phyloP scores from a whole-genome alignment of 1,140 invertebrate genomes.

The Drosophila bocki region DNA sequence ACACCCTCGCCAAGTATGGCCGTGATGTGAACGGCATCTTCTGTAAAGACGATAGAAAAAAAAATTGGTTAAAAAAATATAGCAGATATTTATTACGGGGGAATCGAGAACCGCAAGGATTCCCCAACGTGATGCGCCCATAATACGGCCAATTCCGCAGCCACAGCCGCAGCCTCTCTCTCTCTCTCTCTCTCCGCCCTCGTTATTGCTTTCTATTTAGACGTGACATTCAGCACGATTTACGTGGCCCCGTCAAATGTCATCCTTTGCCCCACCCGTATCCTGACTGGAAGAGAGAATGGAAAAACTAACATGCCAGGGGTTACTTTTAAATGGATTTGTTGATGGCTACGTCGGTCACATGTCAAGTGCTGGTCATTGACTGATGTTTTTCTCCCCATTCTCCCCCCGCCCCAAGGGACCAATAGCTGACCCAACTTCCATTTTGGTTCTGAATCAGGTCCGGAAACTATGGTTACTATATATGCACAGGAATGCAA shows the following conservation, averaged over 20 bases:
- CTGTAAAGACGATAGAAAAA: conserved; percentile 84
- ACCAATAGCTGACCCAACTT: conserved; percentile 25
- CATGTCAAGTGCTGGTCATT: conserved; percentile 74
- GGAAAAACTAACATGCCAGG: conserved; percentile 15
- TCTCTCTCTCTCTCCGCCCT: conserved; percentile 4
- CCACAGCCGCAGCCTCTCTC: conserved; percentile 22
- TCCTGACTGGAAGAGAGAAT: neutral
- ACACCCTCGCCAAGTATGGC: conserved; percentile 97
- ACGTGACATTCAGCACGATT: conserved; percentile 75
- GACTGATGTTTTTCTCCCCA: conserved; percentile 46
- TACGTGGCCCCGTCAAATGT: conserved; percentile 57
- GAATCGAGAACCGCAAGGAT: conserved; percentile 15
- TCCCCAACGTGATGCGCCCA: conserved; percentile 45
- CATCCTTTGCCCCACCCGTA: neutral
- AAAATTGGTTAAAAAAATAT: neutral
- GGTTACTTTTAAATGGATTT: conserved; percentile 72
- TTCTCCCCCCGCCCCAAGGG: conserved; percentile 1
- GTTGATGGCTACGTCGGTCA: conserved; percentile 72
- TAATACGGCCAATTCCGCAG: conserved; percentile 63
- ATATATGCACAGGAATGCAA: conserved; percentile 22
- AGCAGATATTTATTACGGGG: neutral
- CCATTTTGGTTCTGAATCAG: conserved; percentile 36
- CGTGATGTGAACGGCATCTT: conserved; percentile 97
- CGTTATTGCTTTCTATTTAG: conserved; percentile 51
- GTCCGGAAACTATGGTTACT: conserved; percentile 8